Evolutionary conservation across 1,140 invertebrate species (phyloP).

Genomic region (Lepidurus couesii): DNA sequence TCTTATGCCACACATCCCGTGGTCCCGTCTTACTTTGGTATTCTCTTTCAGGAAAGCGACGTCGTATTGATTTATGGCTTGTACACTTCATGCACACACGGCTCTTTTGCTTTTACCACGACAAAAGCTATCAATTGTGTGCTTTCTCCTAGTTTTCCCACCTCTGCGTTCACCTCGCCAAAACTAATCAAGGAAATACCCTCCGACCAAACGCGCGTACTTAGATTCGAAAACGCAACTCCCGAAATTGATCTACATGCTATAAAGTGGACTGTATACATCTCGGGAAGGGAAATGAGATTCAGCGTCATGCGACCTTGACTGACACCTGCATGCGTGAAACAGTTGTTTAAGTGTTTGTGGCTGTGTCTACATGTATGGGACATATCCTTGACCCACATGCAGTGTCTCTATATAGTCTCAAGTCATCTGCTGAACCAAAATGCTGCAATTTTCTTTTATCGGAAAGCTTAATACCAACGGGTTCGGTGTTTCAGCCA

Average conservation of each 20-base stretch:
- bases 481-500: neutral
- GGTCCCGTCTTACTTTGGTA: neutral
- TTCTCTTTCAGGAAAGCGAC: neutral
- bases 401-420: neutral
- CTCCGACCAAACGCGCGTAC: too few relatives aligned
- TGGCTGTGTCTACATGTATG: neutral
- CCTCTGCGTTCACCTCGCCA: too few relatives aligned
- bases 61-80: neutral
- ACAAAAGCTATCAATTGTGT: too few relatives aligned
- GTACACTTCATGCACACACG: neutral
- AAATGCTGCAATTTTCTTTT: neutral
- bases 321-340: constrained; percentile 6
- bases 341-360: neutral
- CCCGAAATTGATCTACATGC: too few relatives aligned
- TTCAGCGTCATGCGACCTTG: neutral
- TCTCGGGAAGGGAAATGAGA: too few relatives aligned
- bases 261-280: too few relatives aligned
- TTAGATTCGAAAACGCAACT: neutral
- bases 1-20: neutral
- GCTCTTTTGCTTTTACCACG: neutral
- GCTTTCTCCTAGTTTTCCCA: too few relatives aligned
- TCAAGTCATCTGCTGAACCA: neutral
- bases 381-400: neutral
- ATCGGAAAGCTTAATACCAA: neutral
- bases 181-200: too few relatives aligned